phyloP scores from a whole-genome alignment of 1,140 invertebrate species.

The Drosophila subobscura region DNA sequence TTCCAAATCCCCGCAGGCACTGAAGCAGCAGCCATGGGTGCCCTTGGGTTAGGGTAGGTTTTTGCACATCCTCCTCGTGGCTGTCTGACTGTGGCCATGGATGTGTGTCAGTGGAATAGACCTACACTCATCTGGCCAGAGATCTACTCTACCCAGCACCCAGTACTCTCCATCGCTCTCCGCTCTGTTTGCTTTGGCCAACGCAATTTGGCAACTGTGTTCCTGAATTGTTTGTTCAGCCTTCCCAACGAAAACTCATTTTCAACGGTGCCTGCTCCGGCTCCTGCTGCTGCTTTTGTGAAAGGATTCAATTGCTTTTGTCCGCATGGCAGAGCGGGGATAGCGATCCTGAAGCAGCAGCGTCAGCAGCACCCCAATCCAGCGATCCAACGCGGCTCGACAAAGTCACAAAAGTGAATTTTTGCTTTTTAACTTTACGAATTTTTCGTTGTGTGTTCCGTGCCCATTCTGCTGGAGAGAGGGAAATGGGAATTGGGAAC shows the following conservation, averaged over 20 bases:
- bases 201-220: slow-evolving; percentile 79
- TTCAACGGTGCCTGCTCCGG: slow-evolving; percentile 36
- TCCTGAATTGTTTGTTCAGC: slow-evolving; percentile 71
- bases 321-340: slow-evolving; percentile 28
- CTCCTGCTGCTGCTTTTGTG: slow-evolving; percentile 41
- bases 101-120: slow-evolving; percentile 71
- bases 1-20: slow-evolving; percentile 75
- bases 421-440: slow-evolving; percentile 82
- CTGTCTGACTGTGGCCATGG: slow-evolving; percentile 3
- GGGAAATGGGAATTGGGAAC: slow-evolving; percentile 16
- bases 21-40: slow-evolving; percentile 29
- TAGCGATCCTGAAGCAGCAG: slow-evolving; percentile 29
- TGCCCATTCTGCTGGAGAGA: slow-evolving; percentile 8
- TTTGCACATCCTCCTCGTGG: slow-evolving; percentile 47
- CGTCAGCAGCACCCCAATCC: slow-evolving; percentile 11
- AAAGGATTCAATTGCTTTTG: slow-evolving; percentile 66
- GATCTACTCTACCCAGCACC: no score
- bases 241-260: slow-evolving; percentile 66
- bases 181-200: slow-evolving; percentile 75
- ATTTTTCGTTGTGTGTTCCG: slow-evolving; percentile 43
- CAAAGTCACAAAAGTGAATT: slow-evolving; percentile 83
- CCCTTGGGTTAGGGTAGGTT: slow-evolving; percentile 74
- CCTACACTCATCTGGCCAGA: slow-evolving; percentile 21
- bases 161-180: neutral
- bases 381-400: slow-evolving; percentile 55